Evolutionary conservation across 2,113 vertebrate genomes (phyloP).

Genomic region (Cnemophilus loriae): DNA sequence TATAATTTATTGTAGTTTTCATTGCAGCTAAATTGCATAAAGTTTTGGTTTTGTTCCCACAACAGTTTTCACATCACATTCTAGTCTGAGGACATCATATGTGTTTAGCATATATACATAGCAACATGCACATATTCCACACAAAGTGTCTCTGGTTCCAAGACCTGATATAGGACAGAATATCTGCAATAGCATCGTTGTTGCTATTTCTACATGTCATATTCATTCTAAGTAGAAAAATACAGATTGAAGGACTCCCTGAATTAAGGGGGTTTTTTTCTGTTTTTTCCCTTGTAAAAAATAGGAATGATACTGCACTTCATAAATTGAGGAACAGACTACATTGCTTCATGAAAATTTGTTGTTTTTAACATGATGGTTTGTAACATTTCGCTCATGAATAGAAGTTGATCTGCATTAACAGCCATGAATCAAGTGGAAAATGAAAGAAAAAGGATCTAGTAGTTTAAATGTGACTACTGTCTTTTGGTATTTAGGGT

Average conservation of each 20-base stretch:
- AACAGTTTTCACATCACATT: constrained; percentile 4
- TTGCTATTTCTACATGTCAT: not conserved
- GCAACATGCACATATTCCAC: not conserved
- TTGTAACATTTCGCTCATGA: not conserved
- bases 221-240: not conserved
- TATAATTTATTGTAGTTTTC: not conserved
- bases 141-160: not conserved
- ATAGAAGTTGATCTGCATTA: not conserved
- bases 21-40: not conserved
- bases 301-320: not conserved
- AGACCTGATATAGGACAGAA: not conserved
- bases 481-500: not conserved
- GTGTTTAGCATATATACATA: not conserved
- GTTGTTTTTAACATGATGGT: not conserved
- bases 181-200: not conserved
- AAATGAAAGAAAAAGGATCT: not conserved
- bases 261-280: not conserved
- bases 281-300: not conserved
- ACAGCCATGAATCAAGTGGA: not conserved
- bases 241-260: not conserved
- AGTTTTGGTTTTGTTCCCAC: not conserved
- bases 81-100: not conserved
- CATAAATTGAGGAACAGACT: not conserved
- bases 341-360: not conserved
- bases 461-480: not conserved